phyloP scores from a whole-genome alignment of 2,113 vertebrate genomes.

The Clupea harengus region DNA sequence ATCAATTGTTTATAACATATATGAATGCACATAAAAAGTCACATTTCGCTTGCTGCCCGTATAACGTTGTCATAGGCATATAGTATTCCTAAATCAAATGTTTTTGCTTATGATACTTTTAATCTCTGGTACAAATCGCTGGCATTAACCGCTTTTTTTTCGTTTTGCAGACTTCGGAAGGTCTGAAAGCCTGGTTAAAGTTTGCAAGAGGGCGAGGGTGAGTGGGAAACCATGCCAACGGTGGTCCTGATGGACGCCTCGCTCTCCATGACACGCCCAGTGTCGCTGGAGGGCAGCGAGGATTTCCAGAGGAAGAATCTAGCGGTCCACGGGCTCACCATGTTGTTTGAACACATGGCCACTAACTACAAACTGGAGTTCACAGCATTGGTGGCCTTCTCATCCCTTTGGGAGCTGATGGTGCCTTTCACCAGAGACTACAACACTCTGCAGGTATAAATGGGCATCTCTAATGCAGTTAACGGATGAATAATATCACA shows the following conservation, averaged over 20 bases:
- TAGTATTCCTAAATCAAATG: too few species aligned
- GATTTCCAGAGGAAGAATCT: constrained; percentile 95
- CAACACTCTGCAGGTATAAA: constrained; percentile 88
- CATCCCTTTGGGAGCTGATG: constrained; percentile 92
- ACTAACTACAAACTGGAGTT: constrained; percentile 97
- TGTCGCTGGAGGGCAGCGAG: constrained; percentile 85
- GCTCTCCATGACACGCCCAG: constrained; percentile 96
- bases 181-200: not conserved
- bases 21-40: not conserved
- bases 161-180: not conserved
- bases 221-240: constrained; percentile 81
- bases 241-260: constrained; percentile 97
- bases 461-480: not conserved
- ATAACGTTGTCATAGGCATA: too few species aligned
- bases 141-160: not conserved
- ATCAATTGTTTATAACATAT: not conserved
- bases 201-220: not conserved
- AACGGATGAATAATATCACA: not conserved
- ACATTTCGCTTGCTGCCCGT: too few species aligned
- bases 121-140: not conserved
- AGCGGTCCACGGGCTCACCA: constrained; percentile 91
- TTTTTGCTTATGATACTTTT: not conserved
- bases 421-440: constrained; percentile 98
- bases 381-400: constrained; percentile 90
- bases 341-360: constrained; percentile 98